Percentiles rank a stretch among this genome's conserved stretches.
Conservation (phyloP, 2,797 vertebrate species). For the Squalus acanthias region DNA sequence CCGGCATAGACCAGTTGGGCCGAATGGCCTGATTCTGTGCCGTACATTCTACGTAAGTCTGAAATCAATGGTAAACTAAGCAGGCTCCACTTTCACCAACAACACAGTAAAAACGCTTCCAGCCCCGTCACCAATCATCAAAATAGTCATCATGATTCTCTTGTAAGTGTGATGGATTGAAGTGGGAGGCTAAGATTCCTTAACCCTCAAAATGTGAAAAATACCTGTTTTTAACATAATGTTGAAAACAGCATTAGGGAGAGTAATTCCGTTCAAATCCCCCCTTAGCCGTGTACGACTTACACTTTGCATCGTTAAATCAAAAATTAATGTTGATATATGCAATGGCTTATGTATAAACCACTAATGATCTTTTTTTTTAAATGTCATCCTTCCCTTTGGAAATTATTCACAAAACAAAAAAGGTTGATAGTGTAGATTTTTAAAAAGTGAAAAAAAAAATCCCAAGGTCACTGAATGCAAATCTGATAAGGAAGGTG, state of each 20-base stretch:
- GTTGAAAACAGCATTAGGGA: not conserved
- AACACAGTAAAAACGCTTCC: not conserved
- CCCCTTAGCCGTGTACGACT: not conserved
- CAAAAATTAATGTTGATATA: conserved; percentile 23
- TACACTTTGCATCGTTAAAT: not conserved
- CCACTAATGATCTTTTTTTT: not conserved
- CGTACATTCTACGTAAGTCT: not conserved
- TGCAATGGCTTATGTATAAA: not conserved
- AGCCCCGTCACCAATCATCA: not conserved
- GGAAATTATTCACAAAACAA: conserved; percentile 12
- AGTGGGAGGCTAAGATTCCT: not conserved
- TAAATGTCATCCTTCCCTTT: not conserved
- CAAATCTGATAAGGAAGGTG: conserved; percentile 17
- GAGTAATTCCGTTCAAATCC: not conserved
- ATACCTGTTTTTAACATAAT: not conserved
- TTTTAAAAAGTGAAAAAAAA: conserved; percentile 47
- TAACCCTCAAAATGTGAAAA: not conserved
- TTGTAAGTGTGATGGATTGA: not conserved
- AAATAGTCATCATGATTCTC: not conserved
- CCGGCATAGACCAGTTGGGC: not conserved
- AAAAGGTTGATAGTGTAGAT: not conserved
- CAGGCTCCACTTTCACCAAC: too few species aligned
- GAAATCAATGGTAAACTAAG: not conserved
- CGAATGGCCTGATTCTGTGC: not conserved
- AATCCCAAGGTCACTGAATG: conserved; percentile 43